Base-by-base conservation (phyloP, 1,140 invertebrate genomes). In the Popillia japonica region DNA sequence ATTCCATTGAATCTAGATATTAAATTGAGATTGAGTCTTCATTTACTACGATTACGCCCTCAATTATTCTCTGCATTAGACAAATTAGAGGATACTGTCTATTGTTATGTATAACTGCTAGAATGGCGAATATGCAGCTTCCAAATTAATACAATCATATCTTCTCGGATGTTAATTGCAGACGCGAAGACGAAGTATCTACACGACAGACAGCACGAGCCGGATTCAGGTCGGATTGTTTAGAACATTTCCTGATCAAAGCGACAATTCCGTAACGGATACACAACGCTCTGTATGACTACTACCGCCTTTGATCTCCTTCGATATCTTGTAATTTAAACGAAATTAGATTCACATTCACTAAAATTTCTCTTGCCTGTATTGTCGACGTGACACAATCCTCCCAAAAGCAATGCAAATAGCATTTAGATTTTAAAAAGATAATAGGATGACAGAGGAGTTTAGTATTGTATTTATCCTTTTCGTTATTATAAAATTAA, bases 301-400 rank as follows among this genome's bases (percentile, higher is more conserved):
- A 6, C n/a, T n/a, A 17, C 6, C 14, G 6, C 48, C 48, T 55
- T 55, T 55, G 48, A 55, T 55, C 48, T 55, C 17, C 14, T 55
- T 55, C 48, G 48, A 55, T 55, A 55, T 55, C 17, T n/a, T 6
- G 48, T 55, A 55, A 55, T 55, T 55, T 55, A 55, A 44, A 55
- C 48, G 48, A 55, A 55, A 55, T 55, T 55, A 55, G 48, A 55
- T 55, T 44, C 42, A 14, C 42, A 44, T 44, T 44, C 42, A 44
- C 9, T 14, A 9, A 44, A 2, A 44, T 44, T 55, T 55, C 48
- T n/a, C 48, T 17, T 17, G 48, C 17, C 17, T 34, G 4, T 34
- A 34, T 34, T 34, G 27, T 34, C 27, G 1, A 34, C 14, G 48
- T 17, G n/a, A 17, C 48, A 55, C 48, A n/a, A 55, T 55, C 14